A percentile compares a stretch with the other conserved stretches of the same genome.
phyloP scores from a whole-genome alignment of 2,888 invertebrate genomes.

The Julus scandinavius region DNA sequence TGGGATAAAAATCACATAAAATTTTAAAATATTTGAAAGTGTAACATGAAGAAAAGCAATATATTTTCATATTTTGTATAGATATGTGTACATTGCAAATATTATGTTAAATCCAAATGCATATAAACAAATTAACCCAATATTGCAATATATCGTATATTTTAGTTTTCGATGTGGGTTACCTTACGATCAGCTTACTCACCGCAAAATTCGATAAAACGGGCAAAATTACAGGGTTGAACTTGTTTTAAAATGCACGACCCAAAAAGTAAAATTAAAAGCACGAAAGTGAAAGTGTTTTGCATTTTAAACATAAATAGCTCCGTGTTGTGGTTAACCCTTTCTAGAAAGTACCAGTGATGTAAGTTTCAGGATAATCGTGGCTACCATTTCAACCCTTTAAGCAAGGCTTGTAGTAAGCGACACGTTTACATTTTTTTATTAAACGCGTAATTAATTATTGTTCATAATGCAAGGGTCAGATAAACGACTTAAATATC shows the following conservation, averaged over 20 bases:
- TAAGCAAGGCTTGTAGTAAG: not conserved
- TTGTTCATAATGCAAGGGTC: not conserved
- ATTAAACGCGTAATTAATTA: conserved; percentile 15
- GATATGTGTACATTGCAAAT: too few relatives aligned
- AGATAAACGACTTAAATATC: conserved; percentile 18
- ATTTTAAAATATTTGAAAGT: too few relatives aligned
- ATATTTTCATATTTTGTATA: too few relatives aligned
- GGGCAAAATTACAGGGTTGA: conserved; percentile 8
- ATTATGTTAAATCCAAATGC: too few relatives aligned
- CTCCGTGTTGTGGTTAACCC: not conserved
- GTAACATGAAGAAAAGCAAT: too few relatives aligned
- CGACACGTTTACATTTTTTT: not conserved
- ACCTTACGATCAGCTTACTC: not conserved
- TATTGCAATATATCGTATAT: not conserved
- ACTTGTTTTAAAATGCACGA: not conserved
- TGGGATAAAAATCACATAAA: too few relatives aligned
- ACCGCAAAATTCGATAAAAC: not conserved
- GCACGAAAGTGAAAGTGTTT: not conserved
- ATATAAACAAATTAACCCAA: too few relatives aligned
- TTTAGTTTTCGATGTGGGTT: not conserved
- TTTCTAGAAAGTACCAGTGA: not conserved
- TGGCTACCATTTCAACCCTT: conserved; percentile 1
- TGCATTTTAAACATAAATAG: not conserved
- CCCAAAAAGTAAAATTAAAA: not conserved
- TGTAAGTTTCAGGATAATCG: not conserved